These are phyloP conservation scores for Xylocopa sonorina DNA, from an alignment of 1,140 invertebrate species.

Conservation along the genomic window DNA sequence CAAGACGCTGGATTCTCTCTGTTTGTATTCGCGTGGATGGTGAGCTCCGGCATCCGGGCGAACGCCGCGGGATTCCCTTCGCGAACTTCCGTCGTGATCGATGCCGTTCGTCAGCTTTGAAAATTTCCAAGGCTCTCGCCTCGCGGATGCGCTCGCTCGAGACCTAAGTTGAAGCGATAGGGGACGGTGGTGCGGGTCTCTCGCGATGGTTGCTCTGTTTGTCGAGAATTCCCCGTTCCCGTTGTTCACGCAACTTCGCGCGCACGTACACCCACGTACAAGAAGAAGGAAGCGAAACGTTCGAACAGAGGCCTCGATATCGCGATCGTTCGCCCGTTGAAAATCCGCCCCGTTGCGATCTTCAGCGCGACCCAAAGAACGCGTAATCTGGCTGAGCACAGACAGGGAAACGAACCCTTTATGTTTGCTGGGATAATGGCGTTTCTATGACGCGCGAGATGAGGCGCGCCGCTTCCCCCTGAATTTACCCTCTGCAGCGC, in stretches of 20 bases:
- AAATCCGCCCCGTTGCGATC: slow-evolving; percentile 7
- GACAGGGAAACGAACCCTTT: slow-evolving; percentile 3
- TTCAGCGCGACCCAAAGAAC: slow-evolving; percentile 10
- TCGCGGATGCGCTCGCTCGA: neutral
- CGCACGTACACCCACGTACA: too few relatives aligned
- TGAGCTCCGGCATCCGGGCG: neutral
- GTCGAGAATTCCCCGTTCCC: slow-evolving; percentile 9
- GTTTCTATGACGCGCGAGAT: slow-evolving; percentile 11
- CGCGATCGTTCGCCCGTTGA: slow-evolving; percentile 43
- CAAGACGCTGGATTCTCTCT: neutral
- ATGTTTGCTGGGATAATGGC: slow-evolving; percentile 17
- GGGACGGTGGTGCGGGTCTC: slow-evolving; percentile 25
- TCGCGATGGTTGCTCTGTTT: slow-evolving; percentile 44
- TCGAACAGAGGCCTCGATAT: slow-evolving; percentile 30
- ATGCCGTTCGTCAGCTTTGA: slow-evolving; percentile 35
- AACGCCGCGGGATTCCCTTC: slow-evolving; percentile 7
- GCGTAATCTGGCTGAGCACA: neutral
- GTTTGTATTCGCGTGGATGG: neutral
- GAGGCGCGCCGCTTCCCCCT: slow-evolving; percentile 15
- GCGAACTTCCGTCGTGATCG: slow-evolving; percentile 3
- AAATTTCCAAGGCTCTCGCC: slow-evolving; percentile 6
- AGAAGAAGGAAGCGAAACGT: neutral
- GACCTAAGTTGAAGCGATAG: neutral
- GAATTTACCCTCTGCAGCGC: neutral
- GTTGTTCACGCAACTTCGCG: slow-evolving; percentile 18